A percentile compares a stretch with the other conserved stretches of the same genome.
phyloP scores from a whole-genome alignment of 1,140 invertebrate species.

The Glomeris maerens region DNA sequence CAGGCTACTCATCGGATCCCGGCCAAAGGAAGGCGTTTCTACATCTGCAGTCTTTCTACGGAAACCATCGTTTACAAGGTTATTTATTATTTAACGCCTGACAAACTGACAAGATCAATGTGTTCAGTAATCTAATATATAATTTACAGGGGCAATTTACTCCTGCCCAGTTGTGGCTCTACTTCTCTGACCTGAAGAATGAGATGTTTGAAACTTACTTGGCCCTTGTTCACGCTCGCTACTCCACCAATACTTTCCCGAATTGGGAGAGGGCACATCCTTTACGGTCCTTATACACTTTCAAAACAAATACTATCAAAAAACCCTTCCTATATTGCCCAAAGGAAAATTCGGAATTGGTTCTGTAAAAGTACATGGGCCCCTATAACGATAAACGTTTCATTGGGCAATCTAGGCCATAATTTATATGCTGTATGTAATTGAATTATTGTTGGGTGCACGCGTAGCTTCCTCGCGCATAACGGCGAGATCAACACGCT shows the following conservation, averaged over 20 bases:
- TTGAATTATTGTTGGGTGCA: not conserved
- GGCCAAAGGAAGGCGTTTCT: slow-evolving; percentile 63
- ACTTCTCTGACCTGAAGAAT: slow-evolving; percentile 53
- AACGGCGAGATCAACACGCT: slow-evolving; percentile 99
- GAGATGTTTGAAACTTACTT: slow-evolving; percentile 84
- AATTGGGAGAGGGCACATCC: slow-evolving; percentile 98
- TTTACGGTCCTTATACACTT: slow-evolving; percentile 63
- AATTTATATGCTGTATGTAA: too few species aligned
- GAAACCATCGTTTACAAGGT: slow-evolving; percentile 87
- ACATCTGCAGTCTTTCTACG: slow-evolving; percentile 87
- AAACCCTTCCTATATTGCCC: too few species aligned
- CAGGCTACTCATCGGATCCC: slow-evolving; percentile 76
- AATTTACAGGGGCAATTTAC: slow-evolving; percentile 70
- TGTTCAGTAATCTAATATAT: not conserved
- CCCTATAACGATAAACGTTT: too few species aligned
- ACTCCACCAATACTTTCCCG: slow-evolving; percentile 98
- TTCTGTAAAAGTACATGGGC: too few species aligned
- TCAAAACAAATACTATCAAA: too few species aligned
- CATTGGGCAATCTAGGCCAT: too few species aligned
- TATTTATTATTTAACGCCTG: too few species aligned
- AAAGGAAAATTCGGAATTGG: too few species aligned
- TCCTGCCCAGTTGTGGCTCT: slow-evolving; percentile 85
- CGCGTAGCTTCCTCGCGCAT: slow-evolving; percentile 75
- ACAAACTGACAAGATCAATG: too few species aligned
- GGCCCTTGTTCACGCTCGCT: slow-evolving; percentile 88